Conservation (phyloP, 2,113 vertebrate genomes). For the Chlamydotis undulata region DNA sequence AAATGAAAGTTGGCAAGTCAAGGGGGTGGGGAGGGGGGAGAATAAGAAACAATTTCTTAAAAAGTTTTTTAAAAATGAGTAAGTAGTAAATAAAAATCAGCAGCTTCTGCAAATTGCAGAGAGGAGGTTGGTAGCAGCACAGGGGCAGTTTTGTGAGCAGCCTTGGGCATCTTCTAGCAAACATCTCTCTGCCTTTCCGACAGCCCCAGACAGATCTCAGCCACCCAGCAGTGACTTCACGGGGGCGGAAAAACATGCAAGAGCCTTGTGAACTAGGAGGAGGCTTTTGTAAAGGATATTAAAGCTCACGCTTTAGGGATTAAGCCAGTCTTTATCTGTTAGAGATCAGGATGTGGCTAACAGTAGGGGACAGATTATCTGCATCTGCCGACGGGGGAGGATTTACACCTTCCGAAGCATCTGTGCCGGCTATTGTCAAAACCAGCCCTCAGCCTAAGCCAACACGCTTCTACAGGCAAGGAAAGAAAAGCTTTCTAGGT, state of each 20-base stretch:
- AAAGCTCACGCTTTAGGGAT: constrained; percentile 53
- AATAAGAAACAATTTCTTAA: not conserved
- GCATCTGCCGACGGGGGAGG: not conserved
- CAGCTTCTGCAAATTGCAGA: not conserved
- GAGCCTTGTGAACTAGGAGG: not conserved
- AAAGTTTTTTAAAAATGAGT: not conserved
- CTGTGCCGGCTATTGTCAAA: constrained; percentile 24
- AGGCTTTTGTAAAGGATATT: constrained; percentile 48
- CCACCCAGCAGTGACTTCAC: not conserved
- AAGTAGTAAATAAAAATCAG: not conserved
- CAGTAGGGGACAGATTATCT: constrained; percentile 55
- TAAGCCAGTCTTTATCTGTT: constrained; percentile 55
- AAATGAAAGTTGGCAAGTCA: not conserved
- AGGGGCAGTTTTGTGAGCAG: not conserved
- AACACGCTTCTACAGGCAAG: not conserved
- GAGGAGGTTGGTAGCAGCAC: not conserved
- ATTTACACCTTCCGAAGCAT: constrained; percentile 61
- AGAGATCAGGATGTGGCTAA: constrained; percentile 55
- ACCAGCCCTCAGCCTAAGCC: not conserved
- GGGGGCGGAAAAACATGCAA: not conserved
- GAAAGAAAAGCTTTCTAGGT: not conserved
- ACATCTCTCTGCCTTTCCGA: not conserved
- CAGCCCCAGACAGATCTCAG: not conserved
- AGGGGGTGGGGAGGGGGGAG: too few species aligned
- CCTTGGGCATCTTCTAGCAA: not conserved